Evolutionary conservation across 2,113 vertebrate genomes (phyloP), one percentile per base, ranked within the genome.

Genomic region (Grus americana): DNA sequence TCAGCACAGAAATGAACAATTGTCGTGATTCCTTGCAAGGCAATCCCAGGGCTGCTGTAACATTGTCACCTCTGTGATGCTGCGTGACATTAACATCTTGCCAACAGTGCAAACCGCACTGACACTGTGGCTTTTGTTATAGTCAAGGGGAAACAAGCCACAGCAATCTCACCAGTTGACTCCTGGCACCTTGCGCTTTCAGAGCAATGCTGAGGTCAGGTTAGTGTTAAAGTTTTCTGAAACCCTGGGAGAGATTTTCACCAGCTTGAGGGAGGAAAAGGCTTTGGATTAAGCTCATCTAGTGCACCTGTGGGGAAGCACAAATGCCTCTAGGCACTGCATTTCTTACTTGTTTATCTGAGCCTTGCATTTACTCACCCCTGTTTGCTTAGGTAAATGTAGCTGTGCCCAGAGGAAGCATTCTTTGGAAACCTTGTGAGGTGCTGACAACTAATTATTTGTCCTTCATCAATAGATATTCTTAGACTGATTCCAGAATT

Each of bases 51-150:
- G 84, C 88, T 91, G 78, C 59, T 68, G 72, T 50, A 26, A 19
- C 34, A 1, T 6, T 3, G 61, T 74, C 88, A 74, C 88, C 93
- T 74, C 61, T 27, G 70, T 8, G 83, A 50, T 32, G 72, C 59
- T 23, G 47, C 59, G 1, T 4, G 42, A 32, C 83, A 32, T 23
- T 29, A 63, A 63, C 49, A 52, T 21, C 61, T 20, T 3, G 5
- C 36, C 2, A 1, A 11, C 1, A 4, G 36, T 3, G 27, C 46
- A 17, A 36, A 38, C 57, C 0, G 2, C 8, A 1, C 73, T 11
- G 7, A 2, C 8, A 1, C 73, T 11, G 7, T 0, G 5, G 38
- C 71, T 44, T 29, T 36, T 22, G 30, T 21, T 18, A 2, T 1
- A 67, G 54, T 52, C 27, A 0, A 9, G 29, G 49, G 67, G 29